Evolutionary conservation across 2,888 invertebrate species (phyloP), one percentile per base, ranked within the genome.

Genomic region (Hymenopus coronatus): DNA sequence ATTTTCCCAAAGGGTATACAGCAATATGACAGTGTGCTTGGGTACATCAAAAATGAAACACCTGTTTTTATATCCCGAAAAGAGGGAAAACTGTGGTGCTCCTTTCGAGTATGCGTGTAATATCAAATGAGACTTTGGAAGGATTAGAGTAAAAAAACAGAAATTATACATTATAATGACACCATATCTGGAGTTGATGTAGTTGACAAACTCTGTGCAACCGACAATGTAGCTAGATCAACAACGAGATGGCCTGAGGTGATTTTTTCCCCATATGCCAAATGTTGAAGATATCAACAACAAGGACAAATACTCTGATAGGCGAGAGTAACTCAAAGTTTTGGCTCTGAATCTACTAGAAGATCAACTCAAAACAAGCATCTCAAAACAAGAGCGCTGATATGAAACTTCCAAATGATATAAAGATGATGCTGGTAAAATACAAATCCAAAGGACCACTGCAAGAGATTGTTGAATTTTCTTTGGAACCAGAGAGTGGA

Each of bases 61-160:
- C 46, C 90, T 33, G 89, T 83, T 89, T 90, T 83, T 90, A 90
- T 89, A 82, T 82, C n/a, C 88, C 90, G 27, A 40, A 28, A 28
- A 85, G 83, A 30, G 27, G 30, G 3, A 33, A 86, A 83, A 89
- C 85, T 84, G 88, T 90, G 28, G 83, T 90, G 27, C 9, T 27
- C 4, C 54, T 83, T 40, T 89, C 90, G 85, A 84, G 82, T n/a
- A n/a, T 33, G 6, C 84, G 20, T 70, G 20, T 8, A 25, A 20
- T 33, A 14, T n/a, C 28, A 28, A 30, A 84, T 84, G 8, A 83
- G 30, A 70, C 54, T 70, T 85, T 46, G 14, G 46, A 30, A 25
- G 84, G 40, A 54, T 28, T 15, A 85, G 25, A 20, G 14, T 28
- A 83, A 70, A 8, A 87, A 88, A 84, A 70, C 84, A 70, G 54